These are phyloP conservation scores for Tetranychus piercei DNA, from an alignment of 2,888 invertebrate genomes.

Conservation along the genomic window DNA sequence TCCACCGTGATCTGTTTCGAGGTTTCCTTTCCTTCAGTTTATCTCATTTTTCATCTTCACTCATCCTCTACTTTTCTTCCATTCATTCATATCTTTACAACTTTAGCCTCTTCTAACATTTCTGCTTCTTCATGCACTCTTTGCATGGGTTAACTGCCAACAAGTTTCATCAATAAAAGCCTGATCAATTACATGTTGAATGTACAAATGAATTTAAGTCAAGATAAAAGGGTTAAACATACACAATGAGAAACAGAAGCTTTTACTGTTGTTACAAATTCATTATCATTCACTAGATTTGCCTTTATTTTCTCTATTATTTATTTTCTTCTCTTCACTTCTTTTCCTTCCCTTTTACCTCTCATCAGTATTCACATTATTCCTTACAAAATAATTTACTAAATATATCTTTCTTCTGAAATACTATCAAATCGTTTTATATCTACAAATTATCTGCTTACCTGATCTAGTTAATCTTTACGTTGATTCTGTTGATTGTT, in stretches of 20 bases:
- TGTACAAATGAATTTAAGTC: not conserved
- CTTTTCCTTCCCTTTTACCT: not conserved
- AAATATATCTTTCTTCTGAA: too few relatives aligned
- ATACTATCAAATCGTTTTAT: not conserved
- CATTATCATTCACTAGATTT: not conserved
- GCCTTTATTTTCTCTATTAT: not conserved
- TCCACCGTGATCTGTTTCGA: too few relatives aligned
- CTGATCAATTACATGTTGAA: not conserved
- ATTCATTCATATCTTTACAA: too few relatives aligned
- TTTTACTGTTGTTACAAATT: not conserved
- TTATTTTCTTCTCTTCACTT: not conserved
- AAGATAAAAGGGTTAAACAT: not conserved
- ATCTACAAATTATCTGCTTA: not conserved
- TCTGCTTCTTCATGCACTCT: too few relatives aligned
- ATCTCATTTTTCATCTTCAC: too few relatives aligned
- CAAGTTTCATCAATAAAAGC: too few relatives aligned
- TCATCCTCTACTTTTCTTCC: too few relatives aligned
- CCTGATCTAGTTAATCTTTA: not conserved
- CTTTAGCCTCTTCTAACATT: too few relatives aligned
- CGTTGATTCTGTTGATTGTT: not conserved
- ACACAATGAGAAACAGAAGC: not conserved
- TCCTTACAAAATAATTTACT: not conserved
- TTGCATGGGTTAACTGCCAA: too few relatives aligned
- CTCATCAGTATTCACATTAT: not conserved
- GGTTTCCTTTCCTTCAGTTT: too few relatives aligned